These are phyloP conservation scores for Ephialtes manifestator DNA, from an alignment of 2,888 invertebrate species.

Conservation along the genomic window DNA sequence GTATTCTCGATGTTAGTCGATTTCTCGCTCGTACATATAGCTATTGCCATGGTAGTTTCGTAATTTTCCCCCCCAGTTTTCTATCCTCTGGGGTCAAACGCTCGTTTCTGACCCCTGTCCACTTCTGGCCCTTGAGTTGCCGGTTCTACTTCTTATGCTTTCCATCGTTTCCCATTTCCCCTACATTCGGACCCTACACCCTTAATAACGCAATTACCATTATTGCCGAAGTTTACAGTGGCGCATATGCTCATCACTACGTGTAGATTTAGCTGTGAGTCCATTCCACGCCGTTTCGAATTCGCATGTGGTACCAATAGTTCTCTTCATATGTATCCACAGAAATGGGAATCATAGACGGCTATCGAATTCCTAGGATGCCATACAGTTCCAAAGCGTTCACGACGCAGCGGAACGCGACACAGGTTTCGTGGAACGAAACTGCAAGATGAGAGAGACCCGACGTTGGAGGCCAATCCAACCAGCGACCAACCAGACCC, in stretches of 20 bases:
- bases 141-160: conserved; percentile 37
- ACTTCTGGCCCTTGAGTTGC: conserved; percentile 61
- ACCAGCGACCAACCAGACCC: conserved; percentile 58
- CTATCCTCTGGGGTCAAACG: conserved; percentile 81
- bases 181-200: conserved; percentile 71
- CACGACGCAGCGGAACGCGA: conserved; percentile 42
- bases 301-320: conserved; percentile 61
- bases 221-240: conserved; percentile 83
- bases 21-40: conserved; percentile 70
- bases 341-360: conserved; percentile 60
- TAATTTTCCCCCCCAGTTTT: conserved; percentile 55
- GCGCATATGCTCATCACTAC: conserved; percentile 76
- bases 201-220: conserved; percentile 85
- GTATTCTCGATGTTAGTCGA: conserved; percentile 52
- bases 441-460: conserved; percentile 80
- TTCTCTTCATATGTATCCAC: neutral
- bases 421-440: conserved; percentile 79
- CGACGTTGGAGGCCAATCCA: conserved; percentile 22
- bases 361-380: conserved; percentile 69
- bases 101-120: conserved; percentile 78
- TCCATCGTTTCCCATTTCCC: conserved; percentile 67
- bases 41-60: conserved; percentile 37
- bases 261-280: conserved; percentile 12
- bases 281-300: conserved; percentile 36
- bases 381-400: conserved; percentile 41